phyloP scores from a whole-genome alignment of 2,113 vertebrate genomes.

The Podocnemis expansa region DNA sequence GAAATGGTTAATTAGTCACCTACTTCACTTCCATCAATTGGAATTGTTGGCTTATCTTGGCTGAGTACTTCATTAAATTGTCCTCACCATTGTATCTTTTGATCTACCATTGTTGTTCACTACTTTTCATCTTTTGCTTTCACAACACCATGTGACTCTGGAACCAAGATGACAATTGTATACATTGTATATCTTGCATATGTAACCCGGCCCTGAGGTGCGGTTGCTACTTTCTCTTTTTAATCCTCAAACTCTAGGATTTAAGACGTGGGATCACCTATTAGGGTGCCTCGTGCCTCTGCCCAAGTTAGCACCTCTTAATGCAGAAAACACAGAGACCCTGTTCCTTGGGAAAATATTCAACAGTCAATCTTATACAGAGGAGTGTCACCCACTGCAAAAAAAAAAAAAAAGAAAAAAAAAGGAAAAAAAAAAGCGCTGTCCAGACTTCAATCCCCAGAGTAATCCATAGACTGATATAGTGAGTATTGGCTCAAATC shows the following conservation, averaged over 20 bases:
- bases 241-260: not conserved
- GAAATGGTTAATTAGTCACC: not conserved
- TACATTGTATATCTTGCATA: not conserved
- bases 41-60: not conserved
- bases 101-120: not conserved
- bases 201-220: not conserved
- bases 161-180: not conserved
- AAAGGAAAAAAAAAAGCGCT: no score
- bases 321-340: not conserved
- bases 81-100: not conserved
- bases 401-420: no score
- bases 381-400: not conserved
- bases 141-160: not conserved
- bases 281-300: not conserved
- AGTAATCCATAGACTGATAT: no score
- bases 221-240: not conserved
- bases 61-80: not conserved
- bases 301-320: not conserved
- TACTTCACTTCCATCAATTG: not conserved
- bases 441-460: no score
- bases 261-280: not conserved
- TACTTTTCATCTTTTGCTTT: not conserved
- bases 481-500: not conserved
- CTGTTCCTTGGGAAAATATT: not conserved
- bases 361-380: not conserved